Evolutionary conservation across 2,888 invertebrate genomes (phyloP).

Genomic region (Clunio marinus): DNA sequence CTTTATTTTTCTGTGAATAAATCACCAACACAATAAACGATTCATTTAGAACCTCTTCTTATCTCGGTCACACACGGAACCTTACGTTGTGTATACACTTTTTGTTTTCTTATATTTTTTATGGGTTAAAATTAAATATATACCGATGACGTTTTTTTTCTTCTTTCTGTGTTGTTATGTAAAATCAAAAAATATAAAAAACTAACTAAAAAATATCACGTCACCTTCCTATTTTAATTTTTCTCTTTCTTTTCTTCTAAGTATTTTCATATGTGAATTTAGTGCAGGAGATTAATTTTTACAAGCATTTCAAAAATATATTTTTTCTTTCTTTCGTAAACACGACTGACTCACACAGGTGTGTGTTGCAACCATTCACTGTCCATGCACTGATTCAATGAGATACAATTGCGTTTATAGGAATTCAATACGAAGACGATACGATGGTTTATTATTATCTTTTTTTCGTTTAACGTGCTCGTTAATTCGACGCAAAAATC

Average conservation of each 20-base stretch:
- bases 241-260: no score
- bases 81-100: neutral
- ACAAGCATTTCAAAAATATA: neutral
- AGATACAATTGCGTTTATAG: neutral
- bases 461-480: neutral
- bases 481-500: neutral
- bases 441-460: neutral
- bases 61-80: neutral
- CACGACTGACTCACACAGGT: constrained; percentile 26
- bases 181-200: no score
- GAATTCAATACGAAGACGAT: neutral
- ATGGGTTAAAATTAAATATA: neutral
- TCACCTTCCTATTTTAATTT: neutral
- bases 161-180: neutral
- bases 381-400: constrained; percentile 8
- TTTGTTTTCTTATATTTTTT: neutral
- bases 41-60: neutral
- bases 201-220: constrained; percentile 6
- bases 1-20: neutral
- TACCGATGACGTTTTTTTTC: neutral
- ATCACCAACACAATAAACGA: constrained; percentile 14
- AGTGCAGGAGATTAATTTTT: neutral
- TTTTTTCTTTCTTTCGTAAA: neutral
- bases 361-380: constrained; percentile 12
- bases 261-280: no score